Percentiles rank a stretch among this genome's conserved stretches.
Evolutionary conservation across 2,113 vertebrate genomes (phyloP).

Genomic region (Narcine bancroftii): DNA sequence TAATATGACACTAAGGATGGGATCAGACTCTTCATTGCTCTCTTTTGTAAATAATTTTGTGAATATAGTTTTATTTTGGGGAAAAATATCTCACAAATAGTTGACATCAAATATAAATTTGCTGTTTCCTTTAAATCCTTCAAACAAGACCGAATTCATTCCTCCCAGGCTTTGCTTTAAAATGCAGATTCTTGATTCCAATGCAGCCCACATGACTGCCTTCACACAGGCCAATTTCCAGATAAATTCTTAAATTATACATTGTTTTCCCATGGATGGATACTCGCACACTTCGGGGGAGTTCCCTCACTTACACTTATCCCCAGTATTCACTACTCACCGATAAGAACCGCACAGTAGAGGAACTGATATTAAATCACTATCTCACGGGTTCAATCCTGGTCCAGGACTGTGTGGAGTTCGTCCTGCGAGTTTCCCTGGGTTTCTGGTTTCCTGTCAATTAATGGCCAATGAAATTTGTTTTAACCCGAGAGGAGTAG

Average conservation of each 20-base stretch:
- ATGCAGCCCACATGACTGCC: constrained; percentile 3
- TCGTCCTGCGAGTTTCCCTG: too few relatives aligned
- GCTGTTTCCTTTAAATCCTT: background rate
- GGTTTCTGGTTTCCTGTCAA: too few relatives aligned
- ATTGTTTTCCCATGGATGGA: background rate
- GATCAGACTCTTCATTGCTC: too few relatives aligned
- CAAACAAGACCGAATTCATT: background rate
- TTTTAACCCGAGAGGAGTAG: too few relatives aligned
- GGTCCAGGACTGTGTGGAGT: too few relatives aligned
- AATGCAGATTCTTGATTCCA: constrained; percentile 19
- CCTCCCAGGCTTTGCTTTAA: background rate
- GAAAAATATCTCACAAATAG: background rate
- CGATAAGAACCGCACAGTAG: background rate
- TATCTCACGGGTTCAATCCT: too few relatives aligned
- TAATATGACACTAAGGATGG: too few relatives aligned
- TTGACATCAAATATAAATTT: background rate
- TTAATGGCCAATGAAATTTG: too few relatives aligned
- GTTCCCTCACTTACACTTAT: background rate
- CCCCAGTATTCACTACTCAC: background rate
- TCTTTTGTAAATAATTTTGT: too few relatives aligned
- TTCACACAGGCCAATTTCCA: background rate
- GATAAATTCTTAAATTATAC: background rate
- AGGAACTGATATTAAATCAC: too few relatives aligned
- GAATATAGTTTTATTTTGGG: too few relatives aligned
- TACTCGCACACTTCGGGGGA: too few relatives aligned